Base-by-base conservation (phyloP, 1,140 invertebrate species). In the Helicoverpa armigera region DNA sequence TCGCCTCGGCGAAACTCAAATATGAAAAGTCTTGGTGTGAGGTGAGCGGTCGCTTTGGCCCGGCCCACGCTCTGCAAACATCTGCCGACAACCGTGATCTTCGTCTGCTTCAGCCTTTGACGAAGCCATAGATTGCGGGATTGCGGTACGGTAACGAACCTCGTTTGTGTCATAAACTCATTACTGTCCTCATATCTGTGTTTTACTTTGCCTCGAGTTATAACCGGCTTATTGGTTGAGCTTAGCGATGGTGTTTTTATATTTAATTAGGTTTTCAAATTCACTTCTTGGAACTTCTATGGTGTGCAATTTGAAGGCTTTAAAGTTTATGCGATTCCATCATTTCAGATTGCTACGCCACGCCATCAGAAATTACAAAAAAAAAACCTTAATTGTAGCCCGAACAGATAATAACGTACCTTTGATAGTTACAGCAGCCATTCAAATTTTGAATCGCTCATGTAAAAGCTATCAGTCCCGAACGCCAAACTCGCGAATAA, bases 71-170 rank as follows among this genome's bases (percentile, higher is more conserved):
- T 81, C 65, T 82, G 87, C 84, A 89, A 89, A 87, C 89, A 89
- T 80, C 84, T 83, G 82, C 78, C 73, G 58, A 85, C 88, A 91
- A 89, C 85, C 89, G 86, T 88, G 86, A 91, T 87, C 83, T 89
- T 63, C 69, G 65, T 73, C 54, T 73, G 81, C 65, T 43, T 9
- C 81, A 84, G 81, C 85, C 88, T 91, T 91, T 91, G 90, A 91
- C 88, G 86, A 83, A 70, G 48, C 54, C 79, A 56, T 73, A 56
- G 73, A 81, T 67, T 75, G 88, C 73, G 73, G 74, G 73, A 81
- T 67, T 75, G 88, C 73, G 73, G 74, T 75, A 65, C 86, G 82
- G 56, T 67, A 72, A 81, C 70, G 76, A 78, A 84, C 69, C 70
- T 79, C 83, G 69, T 75, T 83, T 79, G 69, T 81, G 63, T 73